These are phyloP conservation scores for Zaprionus obscuricornis DNA, from an alignment of 2,888 invertebrate genomes.

Conservation along the genomic window DNA sequence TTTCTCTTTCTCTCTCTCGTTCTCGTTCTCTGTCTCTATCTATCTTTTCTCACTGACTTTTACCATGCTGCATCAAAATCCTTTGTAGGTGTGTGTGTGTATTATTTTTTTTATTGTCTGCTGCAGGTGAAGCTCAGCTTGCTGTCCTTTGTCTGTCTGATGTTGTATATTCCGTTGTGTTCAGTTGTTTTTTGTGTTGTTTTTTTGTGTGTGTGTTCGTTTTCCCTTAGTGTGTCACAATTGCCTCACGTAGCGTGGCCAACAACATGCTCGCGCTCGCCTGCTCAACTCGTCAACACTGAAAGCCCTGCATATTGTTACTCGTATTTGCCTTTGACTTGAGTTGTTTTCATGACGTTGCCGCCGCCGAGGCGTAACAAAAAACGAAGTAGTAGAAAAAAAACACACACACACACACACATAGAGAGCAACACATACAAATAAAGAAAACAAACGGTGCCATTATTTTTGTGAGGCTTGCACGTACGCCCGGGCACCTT, in stretches of 20 bases:
- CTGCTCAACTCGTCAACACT: conserved; percentile 13
- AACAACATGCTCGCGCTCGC: background rate
- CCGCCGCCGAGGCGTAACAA: conserved; percentile 41
- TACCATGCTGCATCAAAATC: conserved; percentile 14
- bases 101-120: conserved; percentile 34
- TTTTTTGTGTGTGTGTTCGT: conserved; percentile 35
- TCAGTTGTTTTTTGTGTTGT: conserved; percentile 28
- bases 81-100: conserved; percentile 35
- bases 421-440: too few species aligned
- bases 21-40: too few species aligned
- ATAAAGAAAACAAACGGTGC: conserved; percentile 64
- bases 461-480: conserved; percentile 64
- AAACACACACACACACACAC: conserved; percentile 7
- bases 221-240: conserved; percentile 58
- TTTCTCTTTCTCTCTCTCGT: too few species aligned
- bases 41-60: conserved; percentile 14
- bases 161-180: conserved; percentile 2
- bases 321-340: conserved; percentile 49
- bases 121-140: conserved; percentile 36
- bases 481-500: conserved; percentile 70
- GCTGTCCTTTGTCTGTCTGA: background rate
- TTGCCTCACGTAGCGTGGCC: conserved; percentile 2
- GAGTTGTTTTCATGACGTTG: conserved; percentile 30
- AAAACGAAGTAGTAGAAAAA: conserved; percentile 20
- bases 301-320: conserved; percentile 48